phyloP scores from a whole-genome alignment of 2,888 invertebrate genomes.

The Busseola fusca region DNA sequence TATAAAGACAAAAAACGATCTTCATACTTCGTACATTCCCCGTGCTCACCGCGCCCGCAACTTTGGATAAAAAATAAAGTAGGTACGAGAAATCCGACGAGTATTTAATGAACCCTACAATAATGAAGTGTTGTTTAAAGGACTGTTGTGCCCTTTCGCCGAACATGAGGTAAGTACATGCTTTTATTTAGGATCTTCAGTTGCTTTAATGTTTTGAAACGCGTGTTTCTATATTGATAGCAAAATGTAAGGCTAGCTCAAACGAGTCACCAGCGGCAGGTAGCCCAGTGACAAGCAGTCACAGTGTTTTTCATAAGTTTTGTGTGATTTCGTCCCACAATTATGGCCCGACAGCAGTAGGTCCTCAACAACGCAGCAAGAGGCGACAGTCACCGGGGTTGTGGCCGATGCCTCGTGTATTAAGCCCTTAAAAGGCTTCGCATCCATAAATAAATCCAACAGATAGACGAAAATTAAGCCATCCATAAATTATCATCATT shows the following conservation, averaged over 20 bases:
- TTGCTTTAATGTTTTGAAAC: not conserved
- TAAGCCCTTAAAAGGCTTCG: not conserved
- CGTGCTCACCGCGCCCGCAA: not conserved
- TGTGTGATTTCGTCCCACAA: not conserved
- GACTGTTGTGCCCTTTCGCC: slow-evolving; percentile 15
- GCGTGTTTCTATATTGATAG: not conserved
- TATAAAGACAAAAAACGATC: not conserved
- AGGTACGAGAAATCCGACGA: slow-evolving; percentile 40
- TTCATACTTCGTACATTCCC: not conserved
- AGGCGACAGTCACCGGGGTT: not conserved
- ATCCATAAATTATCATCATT: too few relatives aligned
- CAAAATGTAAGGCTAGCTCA: not conserved
- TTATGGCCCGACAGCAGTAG: not conserved
- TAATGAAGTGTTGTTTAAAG: slow-evolving; percentile 52
- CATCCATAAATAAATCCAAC: not conserved
- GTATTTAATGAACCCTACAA: slow-evolving; percentile 54
- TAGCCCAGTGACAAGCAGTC: not conserved
- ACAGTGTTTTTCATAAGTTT: not conserved
- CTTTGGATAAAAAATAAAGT: slow-evolving; percentile 47
- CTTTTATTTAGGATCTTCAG: not conserved
- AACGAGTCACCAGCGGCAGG: not conserved
- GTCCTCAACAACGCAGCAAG: too few relatives aligned
- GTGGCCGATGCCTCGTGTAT: not conserved
- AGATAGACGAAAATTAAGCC: not conserved
- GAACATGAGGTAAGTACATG: not conserved